Conservation (phyloP, 2,888 invertebrate species). For the Plebejus anna region DNA sequence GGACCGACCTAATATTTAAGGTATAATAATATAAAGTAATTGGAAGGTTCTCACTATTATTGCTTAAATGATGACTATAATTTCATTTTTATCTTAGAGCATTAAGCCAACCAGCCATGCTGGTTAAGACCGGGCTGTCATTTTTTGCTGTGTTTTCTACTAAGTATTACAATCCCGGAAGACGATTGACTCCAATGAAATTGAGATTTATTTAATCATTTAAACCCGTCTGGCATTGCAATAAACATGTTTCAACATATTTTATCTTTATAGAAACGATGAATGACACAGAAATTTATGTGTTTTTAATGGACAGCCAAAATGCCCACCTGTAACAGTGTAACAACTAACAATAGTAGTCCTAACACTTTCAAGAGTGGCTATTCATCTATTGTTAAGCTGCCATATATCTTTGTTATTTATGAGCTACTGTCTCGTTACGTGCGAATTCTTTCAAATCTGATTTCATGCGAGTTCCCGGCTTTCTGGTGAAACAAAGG, state of each 20-base stretch:
- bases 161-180: too few relatives aligned
- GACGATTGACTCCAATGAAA: too few relatives aligned
- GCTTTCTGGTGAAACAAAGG: not conserved
- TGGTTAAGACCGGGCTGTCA: too few relatives aligned
- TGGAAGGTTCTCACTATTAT: too few relatives aligned
- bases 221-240: not conserved
- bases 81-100: too few relatives aligned
- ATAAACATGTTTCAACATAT: not conserved
- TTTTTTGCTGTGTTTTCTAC: too few relatives aligned
- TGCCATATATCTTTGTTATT: slow-evolving; percentile 77
- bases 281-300: slow-evolving; percentile 7
- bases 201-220: too few relatives aligned
- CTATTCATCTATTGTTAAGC: slow-evolving; percentile 73
- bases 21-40: too few relatives aligned
- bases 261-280: not conserved
- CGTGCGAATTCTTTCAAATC: slow-evolving; percentile 48
- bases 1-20: not conserved
- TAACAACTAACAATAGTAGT: slow-evolving; percentile 5
- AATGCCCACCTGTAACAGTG: slow-evolving; percentile 19
- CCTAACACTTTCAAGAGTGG: not conserved
- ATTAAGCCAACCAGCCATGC: too few relatives aligned
- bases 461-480: slow-evolving; percentile 38
- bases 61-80: too few relatives aligned
- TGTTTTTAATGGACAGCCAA: slow-evolving; percentile 15
- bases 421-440: slow-evolving; percentile 67